These are phyloP conservation scores for Biston betularia DNA, from an alignment of 2,888 invertebrate species.

Conservation along the genomic window DNA sequence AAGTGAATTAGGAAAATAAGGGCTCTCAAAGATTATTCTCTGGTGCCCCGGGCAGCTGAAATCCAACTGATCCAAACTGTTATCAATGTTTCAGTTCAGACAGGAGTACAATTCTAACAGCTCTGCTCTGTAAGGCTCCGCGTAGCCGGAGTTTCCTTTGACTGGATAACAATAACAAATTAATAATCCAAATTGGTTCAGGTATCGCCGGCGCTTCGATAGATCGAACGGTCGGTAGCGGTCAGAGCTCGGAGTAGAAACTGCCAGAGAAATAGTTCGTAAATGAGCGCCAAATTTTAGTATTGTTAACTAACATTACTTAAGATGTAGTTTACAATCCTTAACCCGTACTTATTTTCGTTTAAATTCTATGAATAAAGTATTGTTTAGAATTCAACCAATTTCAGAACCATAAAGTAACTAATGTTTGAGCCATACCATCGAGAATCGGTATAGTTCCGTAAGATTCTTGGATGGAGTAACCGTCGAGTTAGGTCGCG, in stretches of 20 bases:
- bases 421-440: no score
- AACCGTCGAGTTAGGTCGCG: no score
- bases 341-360: no score
- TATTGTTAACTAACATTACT: background rate
- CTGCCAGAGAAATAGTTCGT: background rate
- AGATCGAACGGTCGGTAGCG: constrained; percentile 10
- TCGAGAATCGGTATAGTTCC: no score
- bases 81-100: background rate
- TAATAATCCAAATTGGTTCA: constrained; percentile 36
- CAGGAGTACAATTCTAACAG: constrained; percentile 7
- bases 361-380: no score
- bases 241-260: background rate
- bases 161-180: constrained; percentile 42
- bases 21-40: background rate
- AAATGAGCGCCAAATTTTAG: background rate
- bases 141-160: constrained; percentile 30
- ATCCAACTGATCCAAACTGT: background rate
- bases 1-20: background rate
- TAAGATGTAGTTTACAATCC: no score
- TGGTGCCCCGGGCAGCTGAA: background rate
- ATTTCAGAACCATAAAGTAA: no score
- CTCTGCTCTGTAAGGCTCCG: constrained; percentile 1
- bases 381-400: no score
- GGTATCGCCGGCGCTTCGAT: constrained; percentile 15
- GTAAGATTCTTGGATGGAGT: no score